Conservation (phyloP, 2,888 invertebrate species). For the Autographa gamma region DNA sequence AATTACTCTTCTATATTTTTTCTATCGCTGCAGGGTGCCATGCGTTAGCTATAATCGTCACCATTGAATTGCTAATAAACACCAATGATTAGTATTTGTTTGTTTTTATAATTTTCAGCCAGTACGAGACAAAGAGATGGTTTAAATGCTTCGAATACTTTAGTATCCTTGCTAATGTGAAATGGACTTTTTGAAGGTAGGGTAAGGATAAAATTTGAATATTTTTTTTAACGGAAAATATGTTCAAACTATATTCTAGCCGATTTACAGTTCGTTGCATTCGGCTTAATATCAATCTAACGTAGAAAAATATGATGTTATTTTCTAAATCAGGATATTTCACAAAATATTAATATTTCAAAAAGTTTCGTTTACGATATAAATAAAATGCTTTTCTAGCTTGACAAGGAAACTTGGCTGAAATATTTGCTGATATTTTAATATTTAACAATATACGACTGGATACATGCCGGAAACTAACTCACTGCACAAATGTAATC, state of each 20-base stretch:
- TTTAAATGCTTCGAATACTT: neutral
- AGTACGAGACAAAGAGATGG: neutral
- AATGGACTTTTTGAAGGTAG: neutral
- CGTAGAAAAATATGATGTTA: too few relatives aligned
- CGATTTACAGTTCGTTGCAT: too few relatives aligned
- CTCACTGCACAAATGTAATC: neutral
- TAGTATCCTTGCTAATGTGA: neutral
- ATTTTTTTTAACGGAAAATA: neutral
- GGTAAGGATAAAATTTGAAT: neutral
- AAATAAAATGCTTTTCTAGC: neutral
- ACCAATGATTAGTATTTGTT: constrained; percentile 6
- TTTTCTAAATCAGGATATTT: too few relatives aligned
- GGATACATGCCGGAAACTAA: neutral
- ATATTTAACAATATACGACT: neutral
- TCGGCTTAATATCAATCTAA: too few relatives aligned
- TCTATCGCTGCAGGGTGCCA: neutral
- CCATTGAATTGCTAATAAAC: constrained; percentile 7
- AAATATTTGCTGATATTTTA: neutral
- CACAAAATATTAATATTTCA: too few relatives aligned
- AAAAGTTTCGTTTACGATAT: too few relatives aligned
- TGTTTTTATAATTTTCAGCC: constrained; percentile 5
- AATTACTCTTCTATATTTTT: neutral
- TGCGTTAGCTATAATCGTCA: neutral
- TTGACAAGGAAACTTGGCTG: neutral
- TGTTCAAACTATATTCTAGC: too few relatives aligned